Percentiles rank a stretch among this genome's conserved stretches.
Evolutionary conservation across 2,113 vertebrate genomes (phyloP).

Genomic region (Athene noctua): DNA sequence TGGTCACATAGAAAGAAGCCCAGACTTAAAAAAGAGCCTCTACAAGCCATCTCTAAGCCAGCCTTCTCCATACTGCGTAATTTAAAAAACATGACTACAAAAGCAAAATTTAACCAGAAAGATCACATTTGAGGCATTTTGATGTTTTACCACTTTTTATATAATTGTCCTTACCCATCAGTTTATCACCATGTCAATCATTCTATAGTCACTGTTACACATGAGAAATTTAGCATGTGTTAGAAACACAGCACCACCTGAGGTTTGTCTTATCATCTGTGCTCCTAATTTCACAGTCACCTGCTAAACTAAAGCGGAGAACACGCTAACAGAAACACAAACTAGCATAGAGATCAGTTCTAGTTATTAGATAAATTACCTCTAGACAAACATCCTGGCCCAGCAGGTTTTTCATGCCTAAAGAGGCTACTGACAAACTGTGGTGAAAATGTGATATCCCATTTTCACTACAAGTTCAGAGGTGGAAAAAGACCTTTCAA

Average conservation of each 20-base stretch:
- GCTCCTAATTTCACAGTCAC: background rate
- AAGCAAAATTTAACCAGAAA: background rate
- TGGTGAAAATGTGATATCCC: background rate
- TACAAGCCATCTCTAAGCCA: background rate
- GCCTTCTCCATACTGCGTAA: background rate
- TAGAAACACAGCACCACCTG: background rate
- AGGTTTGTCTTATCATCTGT: background rate
- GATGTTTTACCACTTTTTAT: background rate
- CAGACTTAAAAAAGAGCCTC: background rate
- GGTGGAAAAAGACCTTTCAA: background rate
- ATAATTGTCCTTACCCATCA: background rate
- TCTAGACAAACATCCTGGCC: background rate
- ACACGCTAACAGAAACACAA: background rate
- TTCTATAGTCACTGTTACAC: background rate
- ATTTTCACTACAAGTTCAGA: background rate
- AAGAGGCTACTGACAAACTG: background rate
- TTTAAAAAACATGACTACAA: background rate
- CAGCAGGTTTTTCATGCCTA: background rate
- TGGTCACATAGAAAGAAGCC: background rate
- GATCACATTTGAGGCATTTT: accelerated
- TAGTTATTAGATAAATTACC: background rate
- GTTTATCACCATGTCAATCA: background rate
- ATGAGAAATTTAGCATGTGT: background rate
- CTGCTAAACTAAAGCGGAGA: background rate
- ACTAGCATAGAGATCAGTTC: background rate